phyloP scores from a whole-genome alignment of 1,140 invertebrate species.

The Trichomalopsis sarcophagae region DNA sequence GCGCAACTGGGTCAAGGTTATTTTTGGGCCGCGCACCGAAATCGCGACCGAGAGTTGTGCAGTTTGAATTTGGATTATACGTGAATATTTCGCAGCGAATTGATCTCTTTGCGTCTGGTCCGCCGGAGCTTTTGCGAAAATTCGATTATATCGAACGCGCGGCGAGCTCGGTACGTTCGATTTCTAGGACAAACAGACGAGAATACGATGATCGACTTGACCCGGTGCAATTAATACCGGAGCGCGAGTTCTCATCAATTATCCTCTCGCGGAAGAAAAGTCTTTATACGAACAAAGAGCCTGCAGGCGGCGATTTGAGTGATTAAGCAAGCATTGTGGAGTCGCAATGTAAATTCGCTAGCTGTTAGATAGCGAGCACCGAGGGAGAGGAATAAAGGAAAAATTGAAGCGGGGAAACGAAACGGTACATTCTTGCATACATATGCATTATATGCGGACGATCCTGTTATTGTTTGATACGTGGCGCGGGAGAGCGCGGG shows the following conservation, averaged over 20 bases:
- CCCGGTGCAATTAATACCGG: too few species aligned
- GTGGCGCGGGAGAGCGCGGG: not conserved
- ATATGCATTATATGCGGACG: not conserved
- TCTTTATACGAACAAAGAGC: not conserved
- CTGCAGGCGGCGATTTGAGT: not conserved
- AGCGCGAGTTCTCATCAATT: not conserved
- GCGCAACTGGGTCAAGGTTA: not conserved
- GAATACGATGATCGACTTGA: not conserved
- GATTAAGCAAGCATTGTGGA: not conserved
- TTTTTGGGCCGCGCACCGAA: not conserved
- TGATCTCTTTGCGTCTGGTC: not conserved
- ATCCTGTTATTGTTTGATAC: slow-evolving; percentile 49
- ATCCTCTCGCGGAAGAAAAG: not conserved
- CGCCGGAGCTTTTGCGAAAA: not conserved
- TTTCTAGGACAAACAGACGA: not conserved
- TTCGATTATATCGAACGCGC: not conserved
- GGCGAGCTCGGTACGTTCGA: not conserved
- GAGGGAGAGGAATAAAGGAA: slow-evolving; percentile 17
- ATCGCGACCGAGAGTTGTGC: too few species aligned
- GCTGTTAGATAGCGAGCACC: too few species aligned
- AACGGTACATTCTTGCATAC: slow-evolving; percentile 23
- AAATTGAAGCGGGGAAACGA: not conserved
- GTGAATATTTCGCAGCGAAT: not conserved
- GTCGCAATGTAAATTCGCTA: not conserved
- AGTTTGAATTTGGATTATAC: not conserved